Conservation (phyloP, 2,113 vertebrate genomes). For the Sinocyclocheilus rhinocerous region DNA sequence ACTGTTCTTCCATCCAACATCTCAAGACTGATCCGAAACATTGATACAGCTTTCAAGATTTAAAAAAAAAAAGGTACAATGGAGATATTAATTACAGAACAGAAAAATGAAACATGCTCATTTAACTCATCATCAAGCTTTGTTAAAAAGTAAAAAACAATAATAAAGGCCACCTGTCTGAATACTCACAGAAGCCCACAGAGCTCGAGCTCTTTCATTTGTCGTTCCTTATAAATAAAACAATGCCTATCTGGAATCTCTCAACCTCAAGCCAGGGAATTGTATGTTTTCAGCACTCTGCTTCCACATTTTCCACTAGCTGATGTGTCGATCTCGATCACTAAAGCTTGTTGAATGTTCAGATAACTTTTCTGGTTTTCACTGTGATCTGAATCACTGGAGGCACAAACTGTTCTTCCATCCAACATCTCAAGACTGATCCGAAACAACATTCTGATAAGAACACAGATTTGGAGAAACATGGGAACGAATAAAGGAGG, state of each 20-base stretch:
- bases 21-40: too few relatives aligned
- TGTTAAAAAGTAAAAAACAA: neutral
- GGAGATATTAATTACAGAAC: neutral
- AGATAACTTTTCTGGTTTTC: neutral
- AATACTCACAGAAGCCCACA: neutral
- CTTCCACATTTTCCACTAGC: too few relatives aligned
- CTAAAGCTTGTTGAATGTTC: neutral
- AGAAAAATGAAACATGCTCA: too few relatives aligned
- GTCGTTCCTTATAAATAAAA: neutral
- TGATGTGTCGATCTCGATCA: neutral
- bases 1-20: neutral
- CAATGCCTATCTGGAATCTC: neutral
- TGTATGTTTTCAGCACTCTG: too few relatives aligned
- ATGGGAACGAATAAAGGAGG: neutral
- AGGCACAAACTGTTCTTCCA: neutral
- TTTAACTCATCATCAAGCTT: neutral
- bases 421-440: neutral
- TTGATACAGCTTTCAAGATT: neutral
- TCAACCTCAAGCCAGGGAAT: neutral
- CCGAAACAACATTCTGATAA: neutral
- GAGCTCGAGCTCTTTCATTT: neutral
- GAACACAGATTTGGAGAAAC: neutral
- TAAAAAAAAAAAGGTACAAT: neutral
- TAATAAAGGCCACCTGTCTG: too few relatives aligned
- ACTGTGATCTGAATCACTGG: neutral